These are phyloP conservation scores for Petrocephalus sullivani DNA, from an alignment of 2,797 vertebrate species.

Conservation along the genomic window DNA sequence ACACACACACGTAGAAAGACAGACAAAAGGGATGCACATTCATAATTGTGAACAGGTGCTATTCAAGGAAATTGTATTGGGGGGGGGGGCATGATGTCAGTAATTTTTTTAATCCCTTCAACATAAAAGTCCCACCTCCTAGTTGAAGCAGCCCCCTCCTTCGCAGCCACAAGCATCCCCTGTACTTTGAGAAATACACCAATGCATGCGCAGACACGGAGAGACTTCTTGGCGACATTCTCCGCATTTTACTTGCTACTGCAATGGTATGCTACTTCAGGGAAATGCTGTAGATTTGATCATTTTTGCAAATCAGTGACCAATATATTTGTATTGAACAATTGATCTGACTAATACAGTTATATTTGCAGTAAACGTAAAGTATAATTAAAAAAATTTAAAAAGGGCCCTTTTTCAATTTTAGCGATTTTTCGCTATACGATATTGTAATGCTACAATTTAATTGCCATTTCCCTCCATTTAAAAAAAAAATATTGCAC, in stretches of 20 bases:
- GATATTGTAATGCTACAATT: constrained; percentile 35
- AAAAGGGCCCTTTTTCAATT: not conserved
- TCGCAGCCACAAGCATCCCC: not conserved
- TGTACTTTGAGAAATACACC: not conserved
- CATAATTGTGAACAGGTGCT: constrained; percentile 64
- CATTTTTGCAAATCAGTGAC: constrained; percentile 23
- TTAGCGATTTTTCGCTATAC: not conserved
- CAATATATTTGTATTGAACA: no score
- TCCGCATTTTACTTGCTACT: not conserved
- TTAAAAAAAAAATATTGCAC: constrained; percentile 45
- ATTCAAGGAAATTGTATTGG: constrained; percentile 69
- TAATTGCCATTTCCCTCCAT: constrained; percentile 58
- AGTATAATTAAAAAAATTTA: not conserved
- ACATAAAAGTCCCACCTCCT: constrained; percentile 56
- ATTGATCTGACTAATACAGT: not conserved
- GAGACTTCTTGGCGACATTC: not conserved
- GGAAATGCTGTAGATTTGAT: not conserved
- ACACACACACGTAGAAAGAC: not conserved
- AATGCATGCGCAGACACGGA: not conserved
- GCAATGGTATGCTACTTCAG: not conserved
- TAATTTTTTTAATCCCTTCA: constrained; percentile 56
- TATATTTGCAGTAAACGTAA: not conserved
- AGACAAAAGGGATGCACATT: not conserved
- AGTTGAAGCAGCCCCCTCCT: constrained; percentile 28
- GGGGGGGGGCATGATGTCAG: constrained; percentile 62